A percentile compares a stretch with the other conserved stretches of the same genome.
Evolutionary conservation across 2,113 vertebrate species (phyloP).

Genomic region (Neopipo cinnamomea): DNA sequence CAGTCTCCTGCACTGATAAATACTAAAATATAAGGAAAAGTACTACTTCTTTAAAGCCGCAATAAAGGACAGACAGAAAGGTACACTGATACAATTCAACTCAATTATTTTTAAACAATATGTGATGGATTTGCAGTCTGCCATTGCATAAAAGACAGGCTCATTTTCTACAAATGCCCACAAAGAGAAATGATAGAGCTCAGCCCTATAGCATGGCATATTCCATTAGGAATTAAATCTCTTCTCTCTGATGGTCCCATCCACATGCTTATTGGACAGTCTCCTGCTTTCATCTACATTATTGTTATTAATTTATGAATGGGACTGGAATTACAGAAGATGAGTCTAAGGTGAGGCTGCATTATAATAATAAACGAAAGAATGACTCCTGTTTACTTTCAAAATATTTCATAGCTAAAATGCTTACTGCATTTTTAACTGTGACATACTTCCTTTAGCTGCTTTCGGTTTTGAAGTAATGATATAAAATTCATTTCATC

Average conservation of each 20-base stretch:
- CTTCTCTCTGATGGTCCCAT: conserved; percentile 66
- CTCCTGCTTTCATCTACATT: conserved; percentile 70
- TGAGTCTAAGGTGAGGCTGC: conserved; percentile 61
- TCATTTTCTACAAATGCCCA: conserved; percentile 57
- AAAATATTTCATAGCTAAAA: conserved; percentile 72
- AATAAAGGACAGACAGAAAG: not conserved
- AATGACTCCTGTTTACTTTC: conserved; percentile 70
- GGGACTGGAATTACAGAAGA: conserved; percentile 65
- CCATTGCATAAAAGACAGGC: conserved; percentile 17
- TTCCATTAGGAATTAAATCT: conserved; percentile 63
- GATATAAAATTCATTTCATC: conserved; percentile 91
- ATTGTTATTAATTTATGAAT: conserved; percentile 76
- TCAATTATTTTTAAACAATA: conserved; percentile 43
- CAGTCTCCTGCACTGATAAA: not conserved
- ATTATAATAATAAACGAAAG: conserved; percentile 79
- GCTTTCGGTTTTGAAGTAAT: conserved; percentile 86
- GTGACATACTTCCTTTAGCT: conserved; percentile 81
- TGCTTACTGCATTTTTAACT: conserved; percentile 79
- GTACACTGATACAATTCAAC: not conserved
- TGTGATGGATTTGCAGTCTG: conserved; percentile 17
- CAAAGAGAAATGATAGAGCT: conserved; percentile 53
- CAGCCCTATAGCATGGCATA: not conserved
- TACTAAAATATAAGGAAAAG: not conserved
- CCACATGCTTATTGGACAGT: conserved; percentile 63
- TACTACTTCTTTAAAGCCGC: not conserved